Base-by-base conservation (phyloP, 1,140 invertebrate species). In the Aphelinus certus region DNA sequence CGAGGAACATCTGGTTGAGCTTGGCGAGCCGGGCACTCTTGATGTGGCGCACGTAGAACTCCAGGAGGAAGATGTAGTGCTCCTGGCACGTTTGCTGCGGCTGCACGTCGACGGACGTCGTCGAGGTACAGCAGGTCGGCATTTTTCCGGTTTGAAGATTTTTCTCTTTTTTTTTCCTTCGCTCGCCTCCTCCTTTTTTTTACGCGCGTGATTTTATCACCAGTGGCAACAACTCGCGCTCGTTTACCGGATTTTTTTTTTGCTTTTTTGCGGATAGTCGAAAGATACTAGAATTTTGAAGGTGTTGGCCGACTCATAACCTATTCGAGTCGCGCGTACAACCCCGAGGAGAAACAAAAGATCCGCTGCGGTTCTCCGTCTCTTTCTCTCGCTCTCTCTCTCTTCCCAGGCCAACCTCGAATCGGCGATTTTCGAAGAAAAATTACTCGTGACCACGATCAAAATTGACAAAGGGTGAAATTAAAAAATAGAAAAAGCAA, bases 31-130 rank as follows among this genome's bases (percentile, higher is more conserved):
- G 76, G 0, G 81, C 66, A 53, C 86, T 81, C 62, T 77, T 77
- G 7, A 85, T 80, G n/a, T 81, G 73, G 51, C 84, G 76, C 42
- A 87, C 78, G 77, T 82, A 85, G 49, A 87, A 83, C 47, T 88
- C 87, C 0, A 87, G 62, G 0, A 88, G 76, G 66, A 87, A 84
- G n/a, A 88, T 78, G 73, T 83, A 86, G 2, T 86, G 80, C 9
- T 84, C 83, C 5, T 75, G 62, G 60, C 57, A 60, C 43, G 43
- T 3, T 46, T 64, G 10, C 42, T 26, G 7, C 2, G 47, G 43
- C n/a, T 10, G 10, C 3, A 1, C 1, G 10, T 43, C 9, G 46
- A 3, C 42, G 61, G 3, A 7, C 61, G 45, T 6, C 42, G 42
- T 47, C 4, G 43, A 6, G 3, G 61, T 43, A 2, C 9, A 9